These are phyloP conservation scores for Hydrotaea cyrtoneurina DNA, from an alignment of 2,888 invertebrate species.

Conservation along the genomic window DNA sequence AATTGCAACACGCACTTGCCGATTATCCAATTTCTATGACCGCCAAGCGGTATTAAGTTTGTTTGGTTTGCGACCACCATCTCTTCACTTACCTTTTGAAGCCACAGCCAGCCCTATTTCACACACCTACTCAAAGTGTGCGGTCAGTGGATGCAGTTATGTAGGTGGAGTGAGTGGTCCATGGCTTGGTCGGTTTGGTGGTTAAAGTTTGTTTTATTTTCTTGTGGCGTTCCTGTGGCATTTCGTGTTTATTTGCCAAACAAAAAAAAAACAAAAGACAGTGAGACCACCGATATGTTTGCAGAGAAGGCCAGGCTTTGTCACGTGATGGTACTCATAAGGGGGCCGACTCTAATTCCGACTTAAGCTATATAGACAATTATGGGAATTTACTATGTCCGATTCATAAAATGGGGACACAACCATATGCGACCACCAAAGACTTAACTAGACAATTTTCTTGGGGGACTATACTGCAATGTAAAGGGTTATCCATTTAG, in stretches of 20 bases:
- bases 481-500: no score
- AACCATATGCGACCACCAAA: no score
- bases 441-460: no score
- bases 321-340: neutral
- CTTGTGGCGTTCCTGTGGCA: conserved; percentile 54
- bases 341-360: no score
- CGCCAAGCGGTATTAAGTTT: conserved; percentile 55
- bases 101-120: conserved; percentile 65
- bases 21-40: conserved; percentile 66
- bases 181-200: neutral
- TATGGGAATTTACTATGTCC: no score
- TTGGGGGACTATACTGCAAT: no score
- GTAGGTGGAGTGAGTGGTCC: conserved; percentile 20
- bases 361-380: no score
- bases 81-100: conserved; percentile 5
- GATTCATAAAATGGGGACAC: no score
- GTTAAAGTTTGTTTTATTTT: conserved; percentile 34
- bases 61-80: conserved; percentile 19
- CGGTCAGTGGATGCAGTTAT: conserved; percentile 62
- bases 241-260: conserved; percentile 12
- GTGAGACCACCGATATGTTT: neutral
- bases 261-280: neutral
- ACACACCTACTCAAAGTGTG: conserved; percentile 70
- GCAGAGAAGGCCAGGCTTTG: neutral
- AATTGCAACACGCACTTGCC: conserved; percentile 65